Base-by-base conservation (phyloP, 1,140 invertebrate genomes). In the Papilio helenus region DNA sequence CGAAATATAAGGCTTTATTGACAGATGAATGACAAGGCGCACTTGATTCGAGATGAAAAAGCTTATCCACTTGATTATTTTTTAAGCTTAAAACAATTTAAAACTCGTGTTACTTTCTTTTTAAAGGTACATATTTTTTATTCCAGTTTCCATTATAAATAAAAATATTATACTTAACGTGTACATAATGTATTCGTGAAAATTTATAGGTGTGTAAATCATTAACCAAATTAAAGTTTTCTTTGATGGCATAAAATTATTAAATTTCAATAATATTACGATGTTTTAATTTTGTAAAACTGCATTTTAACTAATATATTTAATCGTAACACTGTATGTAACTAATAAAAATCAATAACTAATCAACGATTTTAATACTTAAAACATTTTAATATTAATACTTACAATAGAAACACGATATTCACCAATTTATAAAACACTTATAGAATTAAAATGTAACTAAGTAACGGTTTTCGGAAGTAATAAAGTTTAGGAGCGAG, bases 381-480 rank as follows among this genome's bases (percentile, higher is more conserved):
- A 77, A 44, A 29, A 5, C 46, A 42, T 26, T 4, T 44, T 23
- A 77, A 26, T 44, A 65, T 77, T 23, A 42, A 74, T 77, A 77
- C 76, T 77, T 77, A 77, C 76, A 34, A 65, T 23, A 42, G 10
- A 44, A 77, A 65, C 55, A 77, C 76, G n/a, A 44, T 44, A 68
- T 29, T 68, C 23, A 29, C 61, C 26, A 68, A 68, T 68, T 26
- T 14, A 68, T 34, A 65, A 16, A 14, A n/a, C 61, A 68, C 61
- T 58, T 58, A 39, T 20, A 58, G 5, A 39, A 39, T 23, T 61
- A 58, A 58, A 71, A 71, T 71, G 8, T 9, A 23, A 58, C 44
- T 49, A 16, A 26, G 12, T 3, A 44, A 77, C 46, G 10, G 46
- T 77, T 77, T 77, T 65, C 61, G 42, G 65, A 34, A 34, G 18